Evolutionary conservation across 2,113 vertebrate genomes (phyloP), one percentile per base, ranked within the genome.

Genomic region (Nesogale talazaci): DNA sequence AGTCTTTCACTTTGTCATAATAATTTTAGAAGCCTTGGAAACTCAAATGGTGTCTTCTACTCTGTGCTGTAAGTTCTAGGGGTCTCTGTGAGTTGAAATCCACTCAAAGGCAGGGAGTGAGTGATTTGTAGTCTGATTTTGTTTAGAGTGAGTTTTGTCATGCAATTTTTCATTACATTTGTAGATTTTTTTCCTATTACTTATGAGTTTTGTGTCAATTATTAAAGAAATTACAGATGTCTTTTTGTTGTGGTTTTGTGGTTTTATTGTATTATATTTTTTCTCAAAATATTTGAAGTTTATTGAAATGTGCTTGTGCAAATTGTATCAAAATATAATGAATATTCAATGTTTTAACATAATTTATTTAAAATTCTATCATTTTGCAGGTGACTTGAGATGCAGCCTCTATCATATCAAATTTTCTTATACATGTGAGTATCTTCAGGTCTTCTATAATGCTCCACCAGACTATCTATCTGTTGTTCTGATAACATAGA

Each of bases 161-260:
- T n/a, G 8, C 42, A 59, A 22, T 56, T 80, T 72, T 77, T 9
- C 20, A 77, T 80, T 87, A 46, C 5, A 6, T 46, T 46, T 46
- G 42, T 46, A 46, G 42, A 46, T 46, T 84, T 79, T 72, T 83
- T 1, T 82, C 78, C 36, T 34, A 75, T 86, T 83, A 8, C 22
- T 80, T 93, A 70, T 91, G 75, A 57, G 20, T 82, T 93, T 88
- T 83, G 34, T 91, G 29, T 83, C 34, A 16, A 79, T 86, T 83
- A 70, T 63, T 80, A 86, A 88, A 88, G 2, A 86, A 89, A 70
- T 57, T 15, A 52, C 4, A 22, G 8, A 74, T 27, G 2, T 40
- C n/a, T n/a, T 15, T 40, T 85, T 82, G 42, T 46, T 46, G 42
- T 10, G 10, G 42, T 46, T 46, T 6, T 10, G 10, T 46, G 42